Evolutionary conservation across 2,888 invertebrate species (phyloP).

Genomic region (Leptinotarsa haldemani): DNA sequence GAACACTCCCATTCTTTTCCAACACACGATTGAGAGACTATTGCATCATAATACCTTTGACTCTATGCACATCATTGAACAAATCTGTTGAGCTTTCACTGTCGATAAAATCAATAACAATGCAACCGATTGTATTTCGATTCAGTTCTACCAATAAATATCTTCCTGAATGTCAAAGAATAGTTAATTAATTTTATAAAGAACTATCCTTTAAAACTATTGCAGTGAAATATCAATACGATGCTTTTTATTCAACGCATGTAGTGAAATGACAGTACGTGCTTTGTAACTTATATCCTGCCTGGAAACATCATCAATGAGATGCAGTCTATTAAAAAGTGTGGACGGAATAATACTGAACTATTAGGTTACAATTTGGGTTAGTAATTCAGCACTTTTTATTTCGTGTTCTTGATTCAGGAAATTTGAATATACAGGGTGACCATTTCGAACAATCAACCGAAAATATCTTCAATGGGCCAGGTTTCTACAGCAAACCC

Average conservation of each 20-base stretch:
- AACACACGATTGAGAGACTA: not conserved
- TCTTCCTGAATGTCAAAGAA: conserved; percentile 15
- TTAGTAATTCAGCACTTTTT: conserved; percentile 7
- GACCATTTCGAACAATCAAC: no score
- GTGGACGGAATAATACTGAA: conserved; percentile 7
- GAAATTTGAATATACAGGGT: not conserved
- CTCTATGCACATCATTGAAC: not conserved
- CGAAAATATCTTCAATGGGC: no score
- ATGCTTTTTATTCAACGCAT: conserved; percentile 20
- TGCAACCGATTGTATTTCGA: conserved; percentile 8
- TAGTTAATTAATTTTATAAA: conserved; percentile 2
- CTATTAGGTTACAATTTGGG: conserved; percentile 10
- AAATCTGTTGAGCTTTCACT: not conserved
- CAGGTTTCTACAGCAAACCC: no score
- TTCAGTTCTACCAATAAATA: not conserved
- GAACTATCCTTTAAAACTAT: conserved; percentile 1
- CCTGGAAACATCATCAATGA: conserved; percentile 8
- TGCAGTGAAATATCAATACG: conserved; percentile 6
- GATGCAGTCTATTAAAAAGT: conserved; percentile 5
- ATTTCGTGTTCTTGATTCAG: conserved; percentile 13
- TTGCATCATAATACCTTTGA: not conserved
- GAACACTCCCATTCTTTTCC: not conserved
- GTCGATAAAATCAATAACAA: conserved; percentile 5
- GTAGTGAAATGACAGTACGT: conserved; percentile 21
- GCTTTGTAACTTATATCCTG: conserved; percentile 19